Base-by-base conservation (phyloP, 1,140 invertebrate genomes). In the Drosophila quadrilineata region DNA sequence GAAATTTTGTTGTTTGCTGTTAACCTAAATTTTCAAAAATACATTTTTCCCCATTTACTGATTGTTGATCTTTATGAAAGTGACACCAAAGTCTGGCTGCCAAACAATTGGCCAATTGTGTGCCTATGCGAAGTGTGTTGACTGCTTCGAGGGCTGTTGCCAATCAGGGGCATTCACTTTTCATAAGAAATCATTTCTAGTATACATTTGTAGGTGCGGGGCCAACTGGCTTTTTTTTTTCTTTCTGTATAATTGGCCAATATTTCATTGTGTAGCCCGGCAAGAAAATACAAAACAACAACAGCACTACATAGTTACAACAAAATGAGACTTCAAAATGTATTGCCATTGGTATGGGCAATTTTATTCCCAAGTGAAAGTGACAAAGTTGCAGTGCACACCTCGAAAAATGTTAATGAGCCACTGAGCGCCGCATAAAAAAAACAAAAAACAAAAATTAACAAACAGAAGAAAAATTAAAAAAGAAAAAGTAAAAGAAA, bases 351-450 rank as follows among this genome's bases (percentile, higher is more conserved):
- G 71, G 62, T 75, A 72, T 82, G 68, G 64, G 77, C 77, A 70
- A 77, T 82, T 82, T 82, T 73, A 77, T 85, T 84, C 69, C 57
- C 77, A 74, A 82, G 77, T 82, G 77, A 82, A 82, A 82, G 77
- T 82, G 79, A 82, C 77, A 82, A 82, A 82, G 76, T 82, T 82
- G 77, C 73, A 82, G 73, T 85, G 77, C 77, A 70, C 77, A 71
- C 79, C 77, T 82, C 79, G 65, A 85, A 77, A 82, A 82, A 82
- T 82, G 77, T 84, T 82, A 82, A 82, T 82, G 79, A 82, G 75
- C 75, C 54, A 57, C 45, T 59, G 71, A 31, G 56, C 54, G 53
- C 50, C 48, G 66, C 56, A 71, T 59, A 71, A 66, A 70, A 38
- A 53, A 54, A 43, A 26, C 31, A 46, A 70, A 50, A 60, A 14